A percentile compares a stretch with the other conserved stretches of the same genome.
Evolutionary conservation across 2,888 invertebrate species (phyloP).

Genomic region (Pyrocoelia pectoralis): DNA sequence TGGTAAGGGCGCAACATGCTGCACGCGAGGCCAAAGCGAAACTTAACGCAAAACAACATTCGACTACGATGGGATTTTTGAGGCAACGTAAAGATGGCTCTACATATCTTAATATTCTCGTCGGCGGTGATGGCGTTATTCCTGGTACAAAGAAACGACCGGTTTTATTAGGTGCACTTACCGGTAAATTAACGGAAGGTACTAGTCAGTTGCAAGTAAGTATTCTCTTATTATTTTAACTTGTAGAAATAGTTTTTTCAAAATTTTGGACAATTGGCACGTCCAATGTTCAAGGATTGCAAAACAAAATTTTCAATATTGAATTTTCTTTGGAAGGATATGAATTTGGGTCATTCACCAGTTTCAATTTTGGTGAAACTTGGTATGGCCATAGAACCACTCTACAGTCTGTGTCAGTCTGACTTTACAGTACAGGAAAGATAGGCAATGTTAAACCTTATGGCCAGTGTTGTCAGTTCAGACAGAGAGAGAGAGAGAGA

Average conservation of each 20-base stretch:
- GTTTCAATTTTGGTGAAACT: too few species aligned
- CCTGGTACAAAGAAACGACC: slow-evolving; percentile 79
- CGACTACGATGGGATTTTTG: slow-evolving; percentile 77
- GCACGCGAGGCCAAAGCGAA: slow-evolving; percentile 74
- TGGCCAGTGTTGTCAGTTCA: too few species aligned
- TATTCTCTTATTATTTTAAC: neutral
- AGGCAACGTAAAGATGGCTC: slow-evolving; percentile 87
- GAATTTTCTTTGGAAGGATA: too few species aligned
- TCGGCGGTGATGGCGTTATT: slow-evolving; percentile 74
- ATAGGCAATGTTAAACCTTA: too few species aligned
- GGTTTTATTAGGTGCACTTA: slow-evolving; percentile 80
- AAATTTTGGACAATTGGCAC: too few species aligned
- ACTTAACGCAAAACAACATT: slow-evolving; percentile 62
- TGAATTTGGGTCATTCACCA: too few species aligned
- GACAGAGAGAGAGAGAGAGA: too few species aligned
- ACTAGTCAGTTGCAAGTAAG: slow-evolving; percentile 53
- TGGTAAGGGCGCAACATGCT: slow-evolving; percentile 66
- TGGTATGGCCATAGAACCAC: too few species aligned
- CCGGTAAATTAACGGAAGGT: slow-evolving; percentile 81
- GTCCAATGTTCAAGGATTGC: too few species aligned
- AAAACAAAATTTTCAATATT: too few species aligned
- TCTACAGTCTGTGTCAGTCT: too few species aligned
- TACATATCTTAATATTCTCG: slow-evolving; percentile 86
- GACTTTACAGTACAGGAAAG: too few species aligned
- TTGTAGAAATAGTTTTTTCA: neutral